These are phyloP conservation scores for Chionomys nivalis DNA, from an alignment of 2,113 vertebrate species.

Conservation along the genomic window DNA sequence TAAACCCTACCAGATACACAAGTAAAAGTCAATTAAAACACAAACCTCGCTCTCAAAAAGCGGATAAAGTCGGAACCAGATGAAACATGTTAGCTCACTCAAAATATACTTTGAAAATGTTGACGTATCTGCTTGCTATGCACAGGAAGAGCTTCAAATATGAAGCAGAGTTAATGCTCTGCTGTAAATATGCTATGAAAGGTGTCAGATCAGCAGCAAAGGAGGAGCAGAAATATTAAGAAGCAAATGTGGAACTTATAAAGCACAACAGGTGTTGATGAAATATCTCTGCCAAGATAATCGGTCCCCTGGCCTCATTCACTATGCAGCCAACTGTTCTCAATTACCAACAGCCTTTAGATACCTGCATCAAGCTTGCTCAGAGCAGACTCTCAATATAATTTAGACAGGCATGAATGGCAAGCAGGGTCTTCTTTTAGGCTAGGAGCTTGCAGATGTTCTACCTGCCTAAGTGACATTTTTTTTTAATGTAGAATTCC, in stretches of 20 bases:
- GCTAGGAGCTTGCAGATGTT: neutral
- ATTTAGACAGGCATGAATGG: neutral
- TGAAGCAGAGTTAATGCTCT: slow-evolving; percentile 35
- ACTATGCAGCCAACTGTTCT: slow-evolving; percentile 39
- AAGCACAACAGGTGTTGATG: slow-evolving; percentile 59
- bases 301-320: slow-evolving; percentile 29
- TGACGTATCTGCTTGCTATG: slow-evolving; percentile 15
- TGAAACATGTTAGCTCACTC: neutral
- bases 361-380: slow-evolving; percentile 5
- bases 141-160: slow-evolving; percentile 26
- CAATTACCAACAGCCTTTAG: slow-evolving; percentile 31
- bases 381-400: slow-evolving; percentile 36
- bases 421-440: neutral
- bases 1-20: neutral
- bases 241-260: slow-evolving; percentile 31
- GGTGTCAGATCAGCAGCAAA: slow-evolving; percentile 46
- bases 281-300: slow-evolving; percentile 31
- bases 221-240: slow-evolving; percentile 56
- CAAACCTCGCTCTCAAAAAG: slow-evolving; percentile 9
- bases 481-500: neutral
- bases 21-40: neutral
- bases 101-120: slow-evolving; percentile 5
- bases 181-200: slow-evolving; percentile 26
- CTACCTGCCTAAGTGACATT: neutral
- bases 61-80: neutral